Conservation (phyloP, 2,888 invertebrate species). For the Helleia helle region DNA sequence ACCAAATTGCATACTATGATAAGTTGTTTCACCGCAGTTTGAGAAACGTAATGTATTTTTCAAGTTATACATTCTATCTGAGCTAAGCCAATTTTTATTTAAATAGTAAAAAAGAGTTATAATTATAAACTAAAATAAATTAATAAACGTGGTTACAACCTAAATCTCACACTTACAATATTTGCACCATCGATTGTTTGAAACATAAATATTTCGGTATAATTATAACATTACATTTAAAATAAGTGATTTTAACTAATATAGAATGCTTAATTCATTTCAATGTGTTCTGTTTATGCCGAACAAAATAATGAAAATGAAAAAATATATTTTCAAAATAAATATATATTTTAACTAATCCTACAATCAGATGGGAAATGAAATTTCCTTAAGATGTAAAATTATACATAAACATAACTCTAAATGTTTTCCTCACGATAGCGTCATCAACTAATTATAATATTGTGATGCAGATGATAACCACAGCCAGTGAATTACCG, state of each 20-base stretch:
- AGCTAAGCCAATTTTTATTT: constrained; percentile 1
- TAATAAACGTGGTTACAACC: constrained; percentile 5
- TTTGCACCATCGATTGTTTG: constrained; percentile 8
- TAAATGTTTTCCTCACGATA: neutral
- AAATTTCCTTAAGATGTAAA: no score
- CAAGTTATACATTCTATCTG: neutral
- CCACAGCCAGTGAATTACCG: constrained; percentile 39
- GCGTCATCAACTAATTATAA: constrained; percentile 13
- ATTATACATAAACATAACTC: no score
- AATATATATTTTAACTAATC: no score
- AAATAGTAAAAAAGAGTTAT: neutral
- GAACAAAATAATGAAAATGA: no score
- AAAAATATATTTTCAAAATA: no score
- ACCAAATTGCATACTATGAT: no score
- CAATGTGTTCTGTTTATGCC: no score
- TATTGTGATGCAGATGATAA: constrained; percentile 54
- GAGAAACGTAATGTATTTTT: no score
- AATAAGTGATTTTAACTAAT: neutral
- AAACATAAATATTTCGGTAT: neutral
- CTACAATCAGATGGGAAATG: no score
- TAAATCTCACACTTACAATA: constrained; percentile 4
- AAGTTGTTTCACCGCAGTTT: no score
- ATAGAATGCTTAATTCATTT: no score
- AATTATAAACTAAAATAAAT: constrained; percentile 1
- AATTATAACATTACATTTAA: neutral